Evolutionary conservation across 92 coral and sea anemone species (phyloP).

Genomic region (Umimayanthus kanabou): DNA sequence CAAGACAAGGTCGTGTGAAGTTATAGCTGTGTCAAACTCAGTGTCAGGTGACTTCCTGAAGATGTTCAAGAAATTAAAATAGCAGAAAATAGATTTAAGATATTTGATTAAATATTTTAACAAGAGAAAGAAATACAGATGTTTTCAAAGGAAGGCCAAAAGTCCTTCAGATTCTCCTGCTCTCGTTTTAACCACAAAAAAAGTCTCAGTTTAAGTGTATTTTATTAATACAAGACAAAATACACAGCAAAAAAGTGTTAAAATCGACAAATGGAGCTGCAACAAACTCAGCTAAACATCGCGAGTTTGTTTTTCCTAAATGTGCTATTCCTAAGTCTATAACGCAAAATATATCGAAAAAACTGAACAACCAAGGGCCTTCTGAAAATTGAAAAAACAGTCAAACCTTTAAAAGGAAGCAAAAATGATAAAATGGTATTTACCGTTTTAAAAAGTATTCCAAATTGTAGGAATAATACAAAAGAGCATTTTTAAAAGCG

Average conservation of each 20-base stretch:
- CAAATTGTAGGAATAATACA: not conserved
- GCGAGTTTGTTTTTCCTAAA: not conserved
- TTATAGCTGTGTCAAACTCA: not conserved
- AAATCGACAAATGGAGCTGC: not conserved
- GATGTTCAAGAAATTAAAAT: constrained; percentile 5
- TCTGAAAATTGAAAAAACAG: not conserved
- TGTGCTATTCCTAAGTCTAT: not conserved
- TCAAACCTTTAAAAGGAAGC: too few relatives aligned
- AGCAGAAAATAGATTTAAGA: not conserved
- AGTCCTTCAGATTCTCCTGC: not conserved
- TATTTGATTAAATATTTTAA: constrained; percentile 2
- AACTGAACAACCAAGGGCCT: not conserved
- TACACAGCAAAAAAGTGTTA: not conserved
- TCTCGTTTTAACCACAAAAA: not conserved
- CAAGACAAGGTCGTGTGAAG: not conserved
- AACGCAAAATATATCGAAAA: too few relatives aligned
- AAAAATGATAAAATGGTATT: not conserved
- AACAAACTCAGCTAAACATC: not conserved
- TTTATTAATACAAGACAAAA: not conserved
- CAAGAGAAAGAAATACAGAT: not conserved
- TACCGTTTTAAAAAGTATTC: not conserved
- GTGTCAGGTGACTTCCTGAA: constrained; percentile 16
- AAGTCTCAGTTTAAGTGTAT: not conserved
- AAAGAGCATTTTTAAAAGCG: not conserved
- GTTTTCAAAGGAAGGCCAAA: not conserved